Base-by-base conservation (phyloP, 2,888 invertebrate species). In the Dyspetes luteomarginatus region DNA sequence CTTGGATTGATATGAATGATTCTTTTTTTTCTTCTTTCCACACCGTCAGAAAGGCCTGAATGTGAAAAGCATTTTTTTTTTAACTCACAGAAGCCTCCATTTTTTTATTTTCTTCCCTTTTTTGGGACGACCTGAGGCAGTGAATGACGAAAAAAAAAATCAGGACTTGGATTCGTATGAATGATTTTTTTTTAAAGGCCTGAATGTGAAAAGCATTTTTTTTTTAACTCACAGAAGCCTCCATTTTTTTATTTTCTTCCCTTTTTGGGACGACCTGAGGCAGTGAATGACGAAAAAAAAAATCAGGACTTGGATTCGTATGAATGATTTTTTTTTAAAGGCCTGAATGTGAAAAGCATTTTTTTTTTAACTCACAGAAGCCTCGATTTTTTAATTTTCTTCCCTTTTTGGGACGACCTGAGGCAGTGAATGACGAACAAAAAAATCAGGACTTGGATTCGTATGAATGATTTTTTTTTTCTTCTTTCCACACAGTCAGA, bases 61-160 rank as follows among this genome's bases (percentile, higher is more conserved):
- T 9, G 12, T 36, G 36, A 2, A 36, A 12, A 36, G 36, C 36
- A 36, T 9, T 36, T 36, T 36, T 36, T 36, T 2, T 36, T 36
- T 36, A n/a, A n/a, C 36, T 36, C 2, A 36, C 36, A 36, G 36
- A 36, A n/a, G n/a, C 30, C 2, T 36, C n/a, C n/a, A 36, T 36
- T 1, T 1, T 36, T 1, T 36, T 2, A 9, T 36, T 36, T 36
- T 30, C 30, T 30, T 30, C 30, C 30, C n/a, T n/a, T n/a, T n/a
- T n/a, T n/a, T n/a, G n/a, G n/a, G n/a, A n/a, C n/a, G n/a, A n/a
- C n/a, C n/a, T n/a, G n/a, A n/a, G n/a, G n/a, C n/a, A 30, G 17
- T 17, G 24, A 50, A 28, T 28, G 22, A 50, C 22, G 56, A 56
- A 28, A 58, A 45, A 22, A 64, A 72, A 36, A 24, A 12, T 15